Conservation (phyloP, 2,888 invertebrate species). For the Acanthococcus lagerstroemiae region DNA sequence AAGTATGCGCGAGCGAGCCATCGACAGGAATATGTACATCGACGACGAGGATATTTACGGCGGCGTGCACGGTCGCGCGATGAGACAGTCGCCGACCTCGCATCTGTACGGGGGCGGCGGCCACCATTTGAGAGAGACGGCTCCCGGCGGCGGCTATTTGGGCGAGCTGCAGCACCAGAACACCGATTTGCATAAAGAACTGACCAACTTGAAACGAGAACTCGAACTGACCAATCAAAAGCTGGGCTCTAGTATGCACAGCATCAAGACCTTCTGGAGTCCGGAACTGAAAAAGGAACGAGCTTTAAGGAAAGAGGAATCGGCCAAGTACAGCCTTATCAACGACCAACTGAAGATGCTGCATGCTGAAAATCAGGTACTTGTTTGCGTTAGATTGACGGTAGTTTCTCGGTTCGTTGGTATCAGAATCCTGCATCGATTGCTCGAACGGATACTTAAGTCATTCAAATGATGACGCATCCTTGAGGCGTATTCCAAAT, state of each 20-base stretch:
- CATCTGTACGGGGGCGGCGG: constrained; percentile 44
- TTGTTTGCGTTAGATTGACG: no score
- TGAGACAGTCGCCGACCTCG: constrained; percentile 60
- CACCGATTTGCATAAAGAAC: constrained; percentile 85
- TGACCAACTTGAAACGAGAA: constrained; percentile 83
- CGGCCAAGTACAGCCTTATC: constrained; percentile 90
- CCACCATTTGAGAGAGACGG: constrained; percentile 34
- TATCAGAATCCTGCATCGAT: no score
- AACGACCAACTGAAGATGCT: constrained; percentile 92
- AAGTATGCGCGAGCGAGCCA: constrained; percentile 48
- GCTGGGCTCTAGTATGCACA: constrained; percentile 96
- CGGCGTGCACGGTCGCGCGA: constrained; percentile 43
- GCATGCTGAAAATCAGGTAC: constrained; percentile 93
- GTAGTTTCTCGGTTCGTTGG: background rate
- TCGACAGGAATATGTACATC: constrained; percentile 55
- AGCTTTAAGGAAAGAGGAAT: constrained; percentile 91
- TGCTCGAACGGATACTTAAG: no score
- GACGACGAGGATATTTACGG: constrained; percentile 60
- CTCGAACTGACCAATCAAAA: constrained; percentile 94
- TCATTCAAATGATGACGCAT: no score
- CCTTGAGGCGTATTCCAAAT: no score
- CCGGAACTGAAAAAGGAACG: constrained; percentile 98
- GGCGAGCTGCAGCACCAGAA: constrained; percentile 89
- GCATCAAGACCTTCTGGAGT: constrained; percentile 99
- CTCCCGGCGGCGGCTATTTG: constrained; percentile 48